These are phyloP conservation scores for Chymomyza costata DNA, from an alignment of 1,140 invertebrate species.

Conservation along the genomic window DNA sequence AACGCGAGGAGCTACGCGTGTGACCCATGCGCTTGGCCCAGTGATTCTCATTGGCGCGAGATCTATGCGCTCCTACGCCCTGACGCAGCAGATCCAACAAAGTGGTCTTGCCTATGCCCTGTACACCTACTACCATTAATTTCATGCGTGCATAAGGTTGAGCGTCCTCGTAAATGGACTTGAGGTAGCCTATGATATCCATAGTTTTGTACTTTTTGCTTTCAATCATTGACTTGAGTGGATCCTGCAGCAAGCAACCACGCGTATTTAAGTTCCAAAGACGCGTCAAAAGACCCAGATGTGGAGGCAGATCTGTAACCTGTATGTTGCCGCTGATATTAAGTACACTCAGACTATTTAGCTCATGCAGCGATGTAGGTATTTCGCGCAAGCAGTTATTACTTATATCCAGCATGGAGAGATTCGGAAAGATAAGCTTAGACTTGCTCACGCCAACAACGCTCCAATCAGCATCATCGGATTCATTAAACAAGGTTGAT, in stretches of 20 bases:
- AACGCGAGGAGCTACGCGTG: conserved; percentile 76
- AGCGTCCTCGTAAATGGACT: conserved; percentile 92
- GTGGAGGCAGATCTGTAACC: conserved; percentile 90
- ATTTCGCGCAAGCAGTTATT: conserved; percentile 89
- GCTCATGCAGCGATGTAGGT: conserved; percentile 89
- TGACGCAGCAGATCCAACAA: conserved; percentile 90
- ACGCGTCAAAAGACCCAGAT: conserved; percentile 94
- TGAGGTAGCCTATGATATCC: conserved; percentile 97
- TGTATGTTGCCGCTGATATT: conserved; percentile 93
- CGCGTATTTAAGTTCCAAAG: conserved; percentile 97
- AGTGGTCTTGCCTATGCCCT: conserved; percentile 95
- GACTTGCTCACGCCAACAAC: conserved; percentile 77
- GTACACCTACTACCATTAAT: conserved; percentile 97
- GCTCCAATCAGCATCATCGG: conserved; percentile 73
- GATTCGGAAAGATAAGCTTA: conserved; percentile 91
- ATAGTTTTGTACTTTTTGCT: conserved; percentile 96
- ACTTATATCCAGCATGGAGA: conserved; percentile 96
- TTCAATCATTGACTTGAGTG: conserved; percentile 93
- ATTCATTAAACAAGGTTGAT: conserved; percentile 66
- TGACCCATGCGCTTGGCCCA: conserved; percentile 97
- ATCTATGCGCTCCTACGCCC: conserved; percentile 74
- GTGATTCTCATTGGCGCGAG: conserved; percentile 78
- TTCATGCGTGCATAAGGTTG: conserved; percentile 97
- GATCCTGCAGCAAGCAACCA: conserved; percentile 92
- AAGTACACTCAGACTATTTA: conserved; percentile 93